phyloP scores from a whole-genome alignment of 2,888 invertebrate genomes.

The Andrena praecox region DNA sequence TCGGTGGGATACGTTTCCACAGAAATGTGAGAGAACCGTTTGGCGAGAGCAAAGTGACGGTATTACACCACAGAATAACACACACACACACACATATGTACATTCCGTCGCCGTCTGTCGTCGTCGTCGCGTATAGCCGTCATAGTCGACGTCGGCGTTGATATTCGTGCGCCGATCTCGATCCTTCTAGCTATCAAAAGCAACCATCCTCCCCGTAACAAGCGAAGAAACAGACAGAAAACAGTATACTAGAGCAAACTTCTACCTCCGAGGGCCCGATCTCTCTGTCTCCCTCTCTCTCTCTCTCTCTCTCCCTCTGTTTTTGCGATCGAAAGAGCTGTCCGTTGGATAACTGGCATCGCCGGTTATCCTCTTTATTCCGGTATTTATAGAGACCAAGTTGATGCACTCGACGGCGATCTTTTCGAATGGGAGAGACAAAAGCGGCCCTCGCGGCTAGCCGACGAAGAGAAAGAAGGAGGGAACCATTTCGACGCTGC shows the following conservation, averaged over 20 bases:
- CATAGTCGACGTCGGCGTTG: conserved; percentile 66
- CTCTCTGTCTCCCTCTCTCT: background rate
- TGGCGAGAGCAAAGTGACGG: conserved; percentile 29
- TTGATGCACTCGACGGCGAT: conserved; percentile 28
- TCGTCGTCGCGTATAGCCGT: conserved; percentile 51
- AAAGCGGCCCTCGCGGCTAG: conserved; percentile 23
- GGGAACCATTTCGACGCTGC: conserved; percentile 17
- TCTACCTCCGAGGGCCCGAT: background rate
- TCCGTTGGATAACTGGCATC: conserved; percentile 34
- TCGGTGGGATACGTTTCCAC: conserved; percentile 56
- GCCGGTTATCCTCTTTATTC: conserved; percentile 34
- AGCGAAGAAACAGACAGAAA: background rate
- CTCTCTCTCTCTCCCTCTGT: background rate
- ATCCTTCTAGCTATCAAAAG: conserved; percentile 27
- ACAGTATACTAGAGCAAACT: conserved; percentile 15
- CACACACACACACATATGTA: conserved; percentile 30
- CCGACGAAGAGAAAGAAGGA: conserved; percentile 41
- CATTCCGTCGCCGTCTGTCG: conserved; percentile 48
- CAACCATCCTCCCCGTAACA: conserved; percentile 12
- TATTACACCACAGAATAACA: conserved; percentile 22
- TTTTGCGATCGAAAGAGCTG: conserved; percentile 18
- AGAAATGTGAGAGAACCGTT: conserved; percentile 32
- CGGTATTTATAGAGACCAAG: conserved; percentile 43
- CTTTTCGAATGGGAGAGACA: conserved; percentile 23
- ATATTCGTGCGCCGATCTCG: conserved; percentile 48